Base-by-base conservation (phyloP, 2,797 vertebrate genomes). In the Acropternis orthonyx region DNA sequence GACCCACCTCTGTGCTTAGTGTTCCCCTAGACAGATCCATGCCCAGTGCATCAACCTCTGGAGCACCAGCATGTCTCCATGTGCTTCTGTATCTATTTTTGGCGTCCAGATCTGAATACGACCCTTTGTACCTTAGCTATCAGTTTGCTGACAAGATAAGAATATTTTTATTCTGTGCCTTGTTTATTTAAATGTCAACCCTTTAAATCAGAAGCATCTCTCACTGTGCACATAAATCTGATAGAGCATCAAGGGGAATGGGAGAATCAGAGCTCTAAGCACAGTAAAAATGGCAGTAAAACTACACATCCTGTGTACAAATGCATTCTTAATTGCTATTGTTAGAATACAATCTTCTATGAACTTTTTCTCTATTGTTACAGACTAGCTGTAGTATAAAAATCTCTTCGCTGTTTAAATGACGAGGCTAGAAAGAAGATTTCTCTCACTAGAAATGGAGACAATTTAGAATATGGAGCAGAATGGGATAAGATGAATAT, bases 141-240 rank as follows among this genome's bases (percentile, higher is more conserved):
- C 65, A 34, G 56, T 93, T 79, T 93, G 65, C 72, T 91, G 56
- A 61, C 0, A 0, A 86, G 62, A 72, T 80, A 80, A 83, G 61
- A 80, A 61, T 51, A 80, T 65, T 91, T 93, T 89, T 91, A 73
- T 89, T 91, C 61, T 46, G 9, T 48, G 18, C 12, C 39, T 71
- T 77, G 22, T 89, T 92, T 85, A 80, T 80, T 88, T 88, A 94
- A 94, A 91, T 84, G 82, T 65, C 94, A 95, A 2, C 36, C 58
- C 56, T 89, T 88, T 92, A 93, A 83, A 77, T 93, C 94, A 95
- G 82, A 88, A 86, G 27, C 41, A 59, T 79, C 63, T 26, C 23
- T 92, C 39, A 8, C n/a, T 39, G 36, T 55, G 52, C 62, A 63
- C 19, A 2, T 92, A 82, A 89, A 83, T 87, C 52, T 85, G 63